phyloP scores from a whole-genome alignment of 1,140 invertebrate genomes.

The Choristoneura fumiferana region DNA sequence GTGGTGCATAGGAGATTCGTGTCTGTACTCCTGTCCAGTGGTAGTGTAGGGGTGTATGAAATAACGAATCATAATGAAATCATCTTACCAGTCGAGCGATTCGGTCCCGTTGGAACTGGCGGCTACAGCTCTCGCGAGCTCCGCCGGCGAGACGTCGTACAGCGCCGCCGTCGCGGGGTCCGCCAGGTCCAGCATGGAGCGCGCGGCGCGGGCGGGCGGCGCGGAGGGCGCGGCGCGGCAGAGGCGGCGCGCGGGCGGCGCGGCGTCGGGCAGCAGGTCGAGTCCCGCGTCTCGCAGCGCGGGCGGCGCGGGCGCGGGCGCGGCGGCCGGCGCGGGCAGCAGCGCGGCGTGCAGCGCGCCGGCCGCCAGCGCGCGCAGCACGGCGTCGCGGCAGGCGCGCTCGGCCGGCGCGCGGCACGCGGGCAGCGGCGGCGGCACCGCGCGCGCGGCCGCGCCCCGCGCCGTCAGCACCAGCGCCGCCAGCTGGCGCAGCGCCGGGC shows the following conservation, averaged over 20 bases:
- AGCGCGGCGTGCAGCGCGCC: slow-evolving; percentile 31
- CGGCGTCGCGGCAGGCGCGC: slow-evolving; percentile 24
- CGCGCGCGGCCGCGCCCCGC: slow-evolving; percentile 27
- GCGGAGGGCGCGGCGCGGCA: slow-evolving; percentile 28
- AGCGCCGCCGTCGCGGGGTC: slow-evolving; percentile 23
- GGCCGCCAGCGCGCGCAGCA: slow-evolving; percentile 26
- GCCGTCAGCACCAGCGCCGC: slow-evolving; percentile 12
- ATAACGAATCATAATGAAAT: no score
- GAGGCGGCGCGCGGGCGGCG: slow-evolving; percentile 32
- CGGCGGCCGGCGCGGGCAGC: slow-evolving; percentile 29
- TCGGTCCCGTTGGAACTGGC: no score
- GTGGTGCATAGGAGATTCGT: no score
- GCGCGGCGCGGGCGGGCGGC: slow-evolving; percentile 15
- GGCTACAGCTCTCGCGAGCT: neutral
- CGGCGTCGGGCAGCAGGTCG: slow-evolving; percentile 36
- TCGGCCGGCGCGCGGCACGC: slow-evolving; percentile 24
- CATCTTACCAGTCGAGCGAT: no score
- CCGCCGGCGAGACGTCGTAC: neutral
- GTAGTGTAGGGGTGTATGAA: no score
- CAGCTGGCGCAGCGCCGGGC: slow-evolving; percentile 17
- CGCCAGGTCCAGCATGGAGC: slow-evolving; percentile 42
- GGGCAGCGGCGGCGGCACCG: slow-evolving; percentile 27
- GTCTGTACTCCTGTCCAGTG: no score
- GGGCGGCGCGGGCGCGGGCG: slow-evolving; percentile 21
- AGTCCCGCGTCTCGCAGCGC: slow-evolving; percentile 32